These are phyloP conservation scores for Lasioglossum morio DNA, from an alignment of 2,888 invertebrate species.

Conservation along the genomic window DNA sequence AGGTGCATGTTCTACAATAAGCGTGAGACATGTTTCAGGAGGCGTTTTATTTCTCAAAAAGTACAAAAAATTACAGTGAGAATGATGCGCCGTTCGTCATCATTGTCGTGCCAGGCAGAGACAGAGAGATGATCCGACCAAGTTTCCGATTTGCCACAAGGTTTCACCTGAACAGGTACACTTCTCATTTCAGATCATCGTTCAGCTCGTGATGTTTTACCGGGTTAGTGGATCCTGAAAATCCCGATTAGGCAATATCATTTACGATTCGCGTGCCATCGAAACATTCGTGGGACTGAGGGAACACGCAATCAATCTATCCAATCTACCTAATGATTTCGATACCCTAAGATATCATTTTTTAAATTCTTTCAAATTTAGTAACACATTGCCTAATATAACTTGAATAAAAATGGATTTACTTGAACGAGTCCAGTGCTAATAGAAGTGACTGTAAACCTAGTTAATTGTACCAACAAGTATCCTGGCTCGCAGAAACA, in stretches of 20 bases:
- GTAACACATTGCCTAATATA: not conserved
- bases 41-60: conserved; percentile 74
- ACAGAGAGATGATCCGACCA: conserved; percentile 60
- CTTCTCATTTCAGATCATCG: conserved; percentile 73
- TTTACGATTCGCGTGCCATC: conserved; percentile 63
- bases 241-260: conserved; percentile 79
- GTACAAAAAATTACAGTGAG: conserved; percentile 73
- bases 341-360: not conserved
- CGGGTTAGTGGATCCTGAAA: conserved; percentile 81
- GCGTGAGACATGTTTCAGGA: conserved; percentile 56
- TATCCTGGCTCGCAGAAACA: conserved; percentile 24
- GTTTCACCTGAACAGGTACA: conserved; percentile 65
- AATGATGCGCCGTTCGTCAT: conserved; percentile 51
- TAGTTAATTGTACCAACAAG: conserved; percentile 3
- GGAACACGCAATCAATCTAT: conserved; percentile 12
- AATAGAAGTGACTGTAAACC: not conserved
- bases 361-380: not conserved
- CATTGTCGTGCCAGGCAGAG: conserved; percentile 30
- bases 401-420: not conserved
- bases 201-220: conserved; percentile 79
- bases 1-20: conserved; percentile 60
- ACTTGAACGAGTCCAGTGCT: not conserved
- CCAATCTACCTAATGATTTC: not conserved
- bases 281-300: conserved; percentile 41
- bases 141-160: conserved; percentile 60